A percentile compares a stretch with the other conserved stretches of the same genome.
phyloP scores from a whole-genome alignment of 2,888 invertebrate species.

The Acronicta alni region DNA sequence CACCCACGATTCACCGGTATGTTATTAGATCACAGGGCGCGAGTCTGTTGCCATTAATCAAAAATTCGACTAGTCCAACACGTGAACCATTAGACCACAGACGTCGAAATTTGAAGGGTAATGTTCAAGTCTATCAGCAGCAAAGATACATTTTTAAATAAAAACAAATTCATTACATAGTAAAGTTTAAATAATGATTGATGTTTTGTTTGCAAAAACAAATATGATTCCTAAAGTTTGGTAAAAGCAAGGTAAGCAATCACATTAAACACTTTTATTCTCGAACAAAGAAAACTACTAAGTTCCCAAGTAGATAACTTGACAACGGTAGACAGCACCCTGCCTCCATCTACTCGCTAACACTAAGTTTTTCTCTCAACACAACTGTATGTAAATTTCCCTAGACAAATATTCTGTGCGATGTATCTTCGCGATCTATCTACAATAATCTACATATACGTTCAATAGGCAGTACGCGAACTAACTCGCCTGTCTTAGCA shows the following conservation, averaged over 20 bases:
- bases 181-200: too few species aligned
- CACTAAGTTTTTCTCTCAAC: slow-evolving; percentile 25
- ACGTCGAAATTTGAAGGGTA: too few species aligned
- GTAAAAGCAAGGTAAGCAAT: background rate
- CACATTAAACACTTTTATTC: slow-evolving; percentile 1
- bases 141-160: too few species aligned
- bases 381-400: slow-evolving; percentile 38
- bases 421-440: slow-evolving; percentile 32
- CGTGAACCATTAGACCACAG: too few species aligned
- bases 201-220: too few species aligned
- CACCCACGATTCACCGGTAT: too few species aligned
- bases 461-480: slow-evolving; percentile 35
- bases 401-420: slow-evolving; percentile 32
- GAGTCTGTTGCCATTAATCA: too few species aligned
- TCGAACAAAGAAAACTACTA: slow-evolving; percentile 25
- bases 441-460: slow-evolving; percentile 55
- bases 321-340: slow-evolving; percentile 27
- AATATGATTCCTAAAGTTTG: background rate
- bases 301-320: slow-evolving; percentile 22
- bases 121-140: too few species aligned
- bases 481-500: slow-evolving; percentile 27
- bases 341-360: background rate
- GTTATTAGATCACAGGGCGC: too few species aligned
- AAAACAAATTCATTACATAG: too few species aligned
- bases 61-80: too few species aligned